Percentiles rank a stretch among this genome's conserved stretches.
Evolutionary conservation across 2,797 vertebrate species (phyloP).

Genomic region (Argentina silus): DNA sequence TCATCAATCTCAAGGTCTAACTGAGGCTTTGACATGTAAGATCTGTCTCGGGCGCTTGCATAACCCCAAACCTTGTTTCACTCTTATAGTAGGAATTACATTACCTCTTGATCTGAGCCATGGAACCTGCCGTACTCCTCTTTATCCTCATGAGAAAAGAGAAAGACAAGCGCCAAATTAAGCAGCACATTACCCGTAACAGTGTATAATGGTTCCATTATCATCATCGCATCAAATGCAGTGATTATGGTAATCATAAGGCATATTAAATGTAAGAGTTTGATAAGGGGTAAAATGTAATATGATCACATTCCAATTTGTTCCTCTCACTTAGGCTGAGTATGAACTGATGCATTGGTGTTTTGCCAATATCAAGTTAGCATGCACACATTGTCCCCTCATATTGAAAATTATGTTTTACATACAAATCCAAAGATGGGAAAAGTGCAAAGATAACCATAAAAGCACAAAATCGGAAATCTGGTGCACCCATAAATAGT

Average conservation of each 20-base stretch:
- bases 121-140: not conserved
- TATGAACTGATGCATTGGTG: not conserved
- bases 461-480: conserved; percentile 18
- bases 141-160: not conserved
- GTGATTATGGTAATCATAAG: not conserved
- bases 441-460: too few species aligned
- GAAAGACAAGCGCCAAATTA: not conserved
- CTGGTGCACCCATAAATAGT: conserved; percentile 43
- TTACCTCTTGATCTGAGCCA: not conserved
- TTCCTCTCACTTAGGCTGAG: not conserved
- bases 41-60: conserved; percentile 5
- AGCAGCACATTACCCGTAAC: not conserved
- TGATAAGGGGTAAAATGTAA: not conserved
- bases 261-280: not conserved
- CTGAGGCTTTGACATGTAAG: not conserved
- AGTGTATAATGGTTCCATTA: not conserved
- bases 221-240: not conserved
- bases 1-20: conserved; percentile 7
- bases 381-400: too few species aligned
- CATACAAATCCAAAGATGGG: too few species aligned
- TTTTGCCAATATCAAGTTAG: not conserved
- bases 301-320: not conserved
- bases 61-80: conserved; percentile 1
- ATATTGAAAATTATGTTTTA: too few species aligned
- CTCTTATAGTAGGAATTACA: conserved; percentile 6